phyloP scores from a whole-genome alignment of 2,797 vertebrate genomes.

The Myotis pilosus region DNA sequence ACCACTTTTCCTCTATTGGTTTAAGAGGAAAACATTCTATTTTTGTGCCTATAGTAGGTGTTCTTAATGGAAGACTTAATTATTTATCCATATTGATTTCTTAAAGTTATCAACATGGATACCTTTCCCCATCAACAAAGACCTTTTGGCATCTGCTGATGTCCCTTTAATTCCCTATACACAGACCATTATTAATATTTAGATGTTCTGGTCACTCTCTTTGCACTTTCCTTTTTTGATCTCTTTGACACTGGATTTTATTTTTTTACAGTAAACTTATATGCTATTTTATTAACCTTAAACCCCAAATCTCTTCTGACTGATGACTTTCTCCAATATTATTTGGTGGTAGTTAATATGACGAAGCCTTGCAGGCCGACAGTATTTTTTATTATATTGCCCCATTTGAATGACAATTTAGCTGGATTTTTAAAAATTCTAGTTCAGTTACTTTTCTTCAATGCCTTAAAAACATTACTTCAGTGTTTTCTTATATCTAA shows the following conservation, averaged over 20 bases:
- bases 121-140: neutral
- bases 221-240: neutral
- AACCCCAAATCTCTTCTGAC: neutral
- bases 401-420: neutral
- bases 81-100: neutral
- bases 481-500: neutral
- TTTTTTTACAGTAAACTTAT: neutral
- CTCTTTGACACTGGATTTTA: neutral
- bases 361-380: neutral
- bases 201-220: neutral
- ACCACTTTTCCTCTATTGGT: neutral
- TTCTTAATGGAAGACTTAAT: neutral
- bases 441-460: neutral
- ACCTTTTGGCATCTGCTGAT: neutral
- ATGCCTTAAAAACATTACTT: neutral
- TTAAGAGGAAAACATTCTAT: neutral
- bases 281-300: neutral
- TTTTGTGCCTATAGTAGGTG: neutral
- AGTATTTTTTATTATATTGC: neutral
- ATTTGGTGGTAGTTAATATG: neutral
- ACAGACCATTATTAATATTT: neutral
- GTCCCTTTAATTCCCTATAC: neutral
- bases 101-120: neutral
- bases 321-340: neutral
- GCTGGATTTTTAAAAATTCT: neutral